Evolutionary conservation across 2,888 invertebrate genomes (phyloP), one percentile per base, ranked within the genome.

Genomic region (Gryllus longicercus): DNA sequence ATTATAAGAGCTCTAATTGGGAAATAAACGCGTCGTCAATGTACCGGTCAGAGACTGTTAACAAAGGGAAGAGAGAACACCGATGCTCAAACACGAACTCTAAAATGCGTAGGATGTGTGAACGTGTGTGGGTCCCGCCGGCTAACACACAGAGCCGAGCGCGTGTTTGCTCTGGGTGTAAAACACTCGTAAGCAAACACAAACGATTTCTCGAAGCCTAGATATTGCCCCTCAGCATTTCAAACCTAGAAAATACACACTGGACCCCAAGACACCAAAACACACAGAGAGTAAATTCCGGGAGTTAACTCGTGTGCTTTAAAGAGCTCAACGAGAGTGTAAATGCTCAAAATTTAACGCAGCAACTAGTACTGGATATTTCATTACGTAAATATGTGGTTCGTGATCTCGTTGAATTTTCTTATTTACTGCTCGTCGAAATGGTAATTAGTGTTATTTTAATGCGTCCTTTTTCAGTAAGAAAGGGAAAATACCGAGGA

Each of bases 111-210:
- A n/a, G 63, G 63, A 63, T 63, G 63, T 63, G 63, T 63, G 63
- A 63, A 63, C 14, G 63, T 63, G 63, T 63, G 63, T 63, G 63
- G 5, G 63, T 63, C 16, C 14, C 63, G 63, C 14, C 63, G 63
- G 63, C 63, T n/a, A 63, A 63, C 63, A n/a, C 63, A 63, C 16
- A 18, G 16, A 63, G 16, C n/a, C 11, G 63, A 38, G 38, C 38
- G 16, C 1, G 63, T 63, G n/a, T 63, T 63, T 63, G 16, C n/a
- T 63, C 63, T 63, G n/a, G 63, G 63, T 63, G 63, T 63, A 63
- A 63, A 63, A 63, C 63, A 63, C 63, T 63, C 63, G 63, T 63
- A 63, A n/a, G 63, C 63, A 63, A 63, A 63, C 63, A 63, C 63
- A 63, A 63, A 63, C 63, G 63, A 63, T 63, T 63, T 63, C 63